Evolutionary conservation across 2,888 invertebrate genomes (phyloP).

Genomic region (Idaea straminata): DNA sequence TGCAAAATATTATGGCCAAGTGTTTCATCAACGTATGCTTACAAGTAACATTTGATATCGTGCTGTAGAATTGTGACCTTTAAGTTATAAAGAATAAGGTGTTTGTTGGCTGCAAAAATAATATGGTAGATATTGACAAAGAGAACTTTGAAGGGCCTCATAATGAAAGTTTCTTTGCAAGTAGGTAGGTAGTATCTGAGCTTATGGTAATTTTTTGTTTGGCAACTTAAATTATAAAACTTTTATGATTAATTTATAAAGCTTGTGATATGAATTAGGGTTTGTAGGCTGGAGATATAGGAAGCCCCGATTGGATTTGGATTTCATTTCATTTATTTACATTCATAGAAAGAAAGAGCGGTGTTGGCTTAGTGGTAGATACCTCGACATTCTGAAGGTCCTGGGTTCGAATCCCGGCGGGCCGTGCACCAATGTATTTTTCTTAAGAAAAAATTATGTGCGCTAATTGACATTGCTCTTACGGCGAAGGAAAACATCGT

Average conservation of each 20-base stretch:
- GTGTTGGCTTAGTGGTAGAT: too few relatives aligned
- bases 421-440: too few relatives aligned
- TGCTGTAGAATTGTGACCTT: background rate
- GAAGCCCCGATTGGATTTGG: background rate
- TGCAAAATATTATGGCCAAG: background rate
- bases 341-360: too few relatives aligned
- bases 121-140: background rate
- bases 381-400: too few relatives aligned
- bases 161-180: background rate
- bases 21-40: background rate
- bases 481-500: too few relatives aligned
- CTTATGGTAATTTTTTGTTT: background rate
- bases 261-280: background rate
- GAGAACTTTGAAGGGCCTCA: background rate
- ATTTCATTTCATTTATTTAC: background rate
- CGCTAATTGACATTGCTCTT: too few relatives aligned
- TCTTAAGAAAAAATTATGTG: too few relatives aligned
- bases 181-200: background rate
- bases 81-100: background rate
- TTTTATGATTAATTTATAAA: slow-evolving; percentile 1
- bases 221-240: background rate
- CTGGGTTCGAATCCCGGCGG: too few relatives aligned
- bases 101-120: background rate
- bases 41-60: background rate
- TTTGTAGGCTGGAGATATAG: background rate